Evolutionary conservation across 2,888 invertebrate genomes (phyloP), one percentile per base, ranked within the genome.

Genomic region (Cerastis rubricosa): DNA sequence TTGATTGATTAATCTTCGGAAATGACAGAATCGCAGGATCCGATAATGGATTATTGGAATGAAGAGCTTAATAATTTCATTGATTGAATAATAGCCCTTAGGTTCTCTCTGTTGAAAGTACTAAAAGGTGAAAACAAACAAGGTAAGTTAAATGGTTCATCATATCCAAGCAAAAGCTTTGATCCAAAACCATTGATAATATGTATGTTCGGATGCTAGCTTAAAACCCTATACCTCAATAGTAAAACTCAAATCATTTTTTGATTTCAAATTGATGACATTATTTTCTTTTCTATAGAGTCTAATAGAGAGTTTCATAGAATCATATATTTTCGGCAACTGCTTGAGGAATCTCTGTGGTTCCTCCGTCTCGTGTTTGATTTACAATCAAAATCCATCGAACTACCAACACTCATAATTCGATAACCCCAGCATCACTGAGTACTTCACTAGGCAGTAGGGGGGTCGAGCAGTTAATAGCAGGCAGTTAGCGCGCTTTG

Each of bases 401-500:
- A 49, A 49, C 47, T 0, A 29, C 29, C 22, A 25, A 29, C 25
- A 43, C 12, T 9, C 14, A 47, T 57, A 66, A 65, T 63, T 84
- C 83, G 86, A 83, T 78, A 84, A 63, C 12, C 12, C 8, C 12
- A 77, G 40, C 17, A 74, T 63, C 25, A 74, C 76, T 80, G 64
- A 78, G 82, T 78, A 91, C 95, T 93, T 93, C 95, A 91, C 94
- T 95, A 94, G 86, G 65, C 82, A 85, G 89, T 88, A 91, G 92
- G 94, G 91, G 94, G 94, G 93, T 92, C 92, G 93, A 93, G 93
- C 93, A 90, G 94, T 93, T 96, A 96, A 96, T 96, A 96, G 96
- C 95, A 95, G 96, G 95, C 96, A 96, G 96, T 96, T 96, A 96
- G 95, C 93, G 94, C 91, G 93, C 95, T 95, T 96, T 96, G 95